A percentile compares a stretch with the other conserved stretches of the same genome.
These are phyloP conservation scores for Aegithalos caudatus DNA, from an alignment of 2,113 vertebrate species.

Conservation along the genomic window DNA sequence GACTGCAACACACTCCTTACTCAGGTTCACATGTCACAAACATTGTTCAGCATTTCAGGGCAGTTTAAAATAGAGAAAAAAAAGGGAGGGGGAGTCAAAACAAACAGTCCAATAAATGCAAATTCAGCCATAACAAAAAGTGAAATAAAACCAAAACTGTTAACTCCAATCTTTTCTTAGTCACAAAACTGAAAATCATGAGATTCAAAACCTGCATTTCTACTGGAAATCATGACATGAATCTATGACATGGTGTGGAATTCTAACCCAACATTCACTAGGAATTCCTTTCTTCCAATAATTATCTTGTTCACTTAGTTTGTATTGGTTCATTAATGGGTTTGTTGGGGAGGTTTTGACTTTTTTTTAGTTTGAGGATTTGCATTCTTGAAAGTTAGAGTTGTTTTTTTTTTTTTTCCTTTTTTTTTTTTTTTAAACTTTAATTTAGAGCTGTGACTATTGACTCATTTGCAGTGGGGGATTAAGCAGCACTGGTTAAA, in stretches of 20 bases:
- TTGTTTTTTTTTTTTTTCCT: accelerated
- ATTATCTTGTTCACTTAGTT: neutral
- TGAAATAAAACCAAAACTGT: neutral
- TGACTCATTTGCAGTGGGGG: neutral
- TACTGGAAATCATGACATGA: neutral
- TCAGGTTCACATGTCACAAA: neutral
- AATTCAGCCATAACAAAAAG: neutral
- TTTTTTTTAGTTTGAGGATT: neutral
- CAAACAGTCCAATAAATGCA: neutral
- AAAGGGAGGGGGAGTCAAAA: neutral
- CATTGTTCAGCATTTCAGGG: neutral
- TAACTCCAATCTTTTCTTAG: neutral
- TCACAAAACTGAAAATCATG: neutral
- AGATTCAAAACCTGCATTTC: neutral
- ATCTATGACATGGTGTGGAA: neutral
- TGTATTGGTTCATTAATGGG: neutral
- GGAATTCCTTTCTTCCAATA: neutral
- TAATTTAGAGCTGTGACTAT: neutral
- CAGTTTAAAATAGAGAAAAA: neutral
- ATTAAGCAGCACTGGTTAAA: neutral
- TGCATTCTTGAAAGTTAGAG: neutral
- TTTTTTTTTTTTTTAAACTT: accelerated
- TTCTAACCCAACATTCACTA: neutral
- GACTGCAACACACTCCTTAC: accelerated
- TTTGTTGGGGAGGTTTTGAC: accelerated